phyloP scores from a whole-genome alignment of 1,140 invertebrate species.

The Solen grandis region DNA sequence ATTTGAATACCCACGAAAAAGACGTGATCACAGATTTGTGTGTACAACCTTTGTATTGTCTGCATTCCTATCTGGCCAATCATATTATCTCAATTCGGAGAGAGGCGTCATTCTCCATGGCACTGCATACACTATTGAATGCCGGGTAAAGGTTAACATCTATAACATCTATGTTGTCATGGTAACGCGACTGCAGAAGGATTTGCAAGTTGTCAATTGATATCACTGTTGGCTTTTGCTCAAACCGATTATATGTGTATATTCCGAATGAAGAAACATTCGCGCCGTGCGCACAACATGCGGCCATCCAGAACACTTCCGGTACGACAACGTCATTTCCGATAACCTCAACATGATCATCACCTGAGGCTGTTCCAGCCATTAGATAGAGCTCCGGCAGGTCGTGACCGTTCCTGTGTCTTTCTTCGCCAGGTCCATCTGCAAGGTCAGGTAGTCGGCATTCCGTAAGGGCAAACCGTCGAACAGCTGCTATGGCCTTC shows the following conservation, averaged over 20 bases:
- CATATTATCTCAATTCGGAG: background rate
- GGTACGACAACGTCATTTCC: conserved; percentile 70
- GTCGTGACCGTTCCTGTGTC: conserved; percentile 3
- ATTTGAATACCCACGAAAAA: no score
- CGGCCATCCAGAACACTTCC: conserved; percentile 67
- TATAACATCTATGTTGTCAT: conserved; percentile 43
- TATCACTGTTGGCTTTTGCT: conserved; percentile 22
- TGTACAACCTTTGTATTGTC: no score
- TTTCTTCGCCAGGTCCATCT: background rate
- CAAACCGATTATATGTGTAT: conserved; percentile 56
- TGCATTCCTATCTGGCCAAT: no score
- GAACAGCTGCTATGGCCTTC: conserved; percentile 38
- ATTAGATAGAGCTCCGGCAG: conserved; percentile 56
- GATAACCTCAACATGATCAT: conserved; percentile 59
- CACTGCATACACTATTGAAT: conserved; percentile 55
- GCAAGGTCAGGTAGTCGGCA: conserved; percentile 58
- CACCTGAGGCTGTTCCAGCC: conserved; percentile 60
- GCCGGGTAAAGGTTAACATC: conserved; percentile 66
- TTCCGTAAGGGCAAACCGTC: conserved; percentile 61
- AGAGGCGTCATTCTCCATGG: conserved; percentile 64
- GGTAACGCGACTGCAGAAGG: conserved; percentile 64
- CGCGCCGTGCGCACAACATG: conserved; percentile 62
- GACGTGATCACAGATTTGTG: no score
- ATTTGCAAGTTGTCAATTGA: conserved; percentile 64
- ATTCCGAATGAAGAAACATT: conserved; percentile 60